Conservation (phyloP, 2,888 invertebrate genomes). For the Dicycla oo region DNA sequence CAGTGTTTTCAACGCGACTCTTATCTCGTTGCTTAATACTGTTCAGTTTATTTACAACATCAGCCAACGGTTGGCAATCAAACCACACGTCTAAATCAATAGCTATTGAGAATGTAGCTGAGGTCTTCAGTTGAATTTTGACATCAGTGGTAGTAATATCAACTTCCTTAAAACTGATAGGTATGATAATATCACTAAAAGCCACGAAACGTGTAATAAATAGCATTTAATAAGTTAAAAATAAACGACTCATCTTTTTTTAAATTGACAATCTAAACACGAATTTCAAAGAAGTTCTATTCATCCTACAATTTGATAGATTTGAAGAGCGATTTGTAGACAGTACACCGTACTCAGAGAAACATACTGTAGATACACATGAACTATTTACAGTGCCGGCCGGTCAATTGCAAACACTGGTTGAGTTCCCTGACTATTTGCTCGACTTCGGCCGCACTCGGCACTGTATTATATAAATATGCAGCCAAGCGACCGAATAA, state of each 20-base stretch:
- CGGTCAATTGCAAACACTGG: constrained; percentile 61
- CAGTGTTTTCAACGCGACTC: neutral
- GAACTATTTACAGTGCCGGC: constrained; percentile 58
- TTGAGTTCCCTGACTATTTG: constrained; percentile 64
- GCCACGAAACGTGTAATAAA: neutral
- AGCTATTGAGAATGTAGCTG: neutral
- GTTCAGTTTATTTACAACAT: neutral
- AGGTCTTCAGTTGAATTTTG: neutral
- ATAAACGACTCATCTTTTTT: neutral
- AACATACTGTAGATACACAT: constrained; percentile 30
- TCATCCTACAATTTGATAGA: neutral
- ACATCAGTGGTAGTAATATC: neutral
- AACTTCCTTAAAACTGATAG: neutral
- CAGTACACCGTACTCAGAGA: constrained; percentile 19
- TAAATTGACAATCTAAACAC: neutral
- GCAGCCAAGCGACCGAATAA: constrained; percentile 62
- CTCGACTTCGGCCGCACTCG: constrained; percentile 56
- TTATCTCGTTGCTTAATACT: too few relatives aligned
- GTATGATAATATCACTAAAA: neutral
- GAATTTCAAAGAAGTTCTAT: neutral
- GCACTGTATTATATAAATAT: constrained; percentile 69
- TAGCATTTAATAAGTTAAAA: neutral
- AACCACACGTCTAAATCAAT: neutral
- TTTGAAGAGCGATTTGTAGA: constrained; percentile 11
- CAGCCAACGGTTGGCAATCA: neutral